Evolutionary conservation across 2,797 vertebrate genomes (phyloP).

Genomic region (Crypturellus tataupa): DNA sequence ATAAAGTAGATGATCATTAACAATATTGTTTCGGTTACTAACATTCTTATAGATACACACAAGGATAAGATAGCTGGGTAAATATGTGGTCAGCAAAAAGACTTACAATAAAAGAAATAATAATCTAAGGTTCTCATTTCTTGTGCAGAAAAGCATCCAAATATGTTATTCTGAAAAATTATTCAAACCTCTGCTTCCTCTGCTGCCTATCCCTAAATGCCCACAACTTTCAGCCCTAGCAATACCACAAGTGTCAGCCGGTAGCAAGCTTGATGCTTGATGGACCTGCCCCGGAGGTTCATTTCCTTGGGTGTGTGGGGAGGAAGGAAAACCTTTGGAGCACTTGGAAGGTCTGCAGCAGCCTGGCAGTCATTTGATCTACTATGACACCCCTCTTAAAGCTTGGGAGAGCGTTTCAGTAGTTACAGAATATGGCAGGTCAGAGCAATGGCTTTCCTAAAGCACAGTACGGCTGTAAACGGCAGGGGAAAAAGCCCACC

Average conservation of each 20-base stretch:
- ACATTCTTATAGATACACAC: not conserved
- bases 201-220: slow-evolving; percentile 19
- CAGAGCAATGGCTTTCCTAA: not conserved
- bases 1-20: not conserved
- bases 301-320: slow-evolving; percentile 49
- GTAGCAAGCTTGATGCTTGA: slow-evolving; percentile 21
- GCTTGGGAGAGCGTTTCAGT: slow-evolving; percentile 30
- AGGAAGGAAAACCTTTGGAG: slow-evolving; percentile 52
- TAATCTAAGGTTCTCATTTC: not conserved
- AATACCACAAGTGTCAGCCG: not conserved
- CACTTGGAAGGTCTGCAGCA: slow-evolving; percentile 42
- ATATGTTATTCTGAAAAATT: not conserved
- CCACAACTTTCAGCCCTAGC: not conserved
- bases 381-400: slow-evolving; percentile 48
- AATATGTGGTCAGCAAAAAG: not conserved
- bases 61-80: not conserved
- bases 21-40: not conserved
- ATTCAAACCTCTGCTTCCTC: not conserved
- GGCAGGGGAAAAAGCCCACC: not conserved
- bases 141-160: not conserved
- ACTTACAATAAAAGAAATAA: not conserved
- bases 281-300: slow-evolving; percentile 63
- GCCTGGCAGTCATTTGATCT: slow-evolving; percentile 66
- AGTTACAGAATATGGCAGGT: slow-evolving; percentile 8
- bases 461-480: not conserved